Percentiles rank a stretch among this genome's conserved stretches.
phyloP scores from a whole-genome alignment of 1,140 invertebrate genomes.

The Atta colombica region DNA sequence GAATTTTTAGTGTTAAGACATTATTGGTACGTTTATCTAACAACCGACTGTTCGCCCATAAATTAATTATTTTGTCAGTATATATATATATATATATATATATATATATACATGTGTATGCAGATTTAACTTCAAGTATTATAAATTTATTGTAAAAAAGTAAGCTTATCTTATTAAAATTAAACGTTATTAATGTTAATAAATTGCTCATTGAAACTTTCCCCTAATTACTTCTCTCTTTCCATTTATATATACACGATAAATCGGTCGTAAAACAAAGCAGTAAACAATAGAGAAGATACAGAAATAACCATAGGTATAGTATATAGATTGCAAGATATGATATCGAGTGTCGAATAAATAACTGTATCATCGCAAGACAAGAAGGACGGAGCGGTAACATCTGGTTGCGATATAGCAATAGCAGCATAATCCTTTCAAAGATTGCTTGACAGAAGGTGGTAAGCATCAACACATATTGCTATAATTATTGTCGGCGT shows the following conservation, averaged over 20 bases:
- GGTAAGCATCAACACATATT: constrained; percentile 83
- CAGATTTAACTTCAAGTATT: not conserved
- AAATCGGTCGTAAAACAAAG: constrained; percentile 15
- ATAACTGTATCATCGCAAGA: constrained; percentile 83
- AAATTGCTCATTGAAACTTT: constrained; percentile 8
- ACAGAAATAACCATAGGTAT: constrained; percentile 36
- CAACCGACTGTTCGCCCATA: constrained; percentile 6
- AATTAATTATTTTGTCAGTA: no score
- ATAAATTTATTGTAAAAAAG: not conserved
- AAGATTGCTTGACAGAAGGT: constrained; percentile 75
- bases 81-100: not conserved
- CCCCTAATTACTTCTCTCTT: not conserved
- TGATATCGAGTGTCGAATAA: constrained; percentile 81
- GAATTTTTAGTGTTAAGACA: not conserved
- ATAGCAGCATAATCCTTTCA: constrained; percentile 67
- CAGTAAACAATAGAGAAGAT: constrained; percentile 23
- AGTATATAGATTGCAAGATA: constrained; percentile 77
- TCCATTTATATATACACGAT: not conserved
- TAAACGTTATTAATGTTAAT: not conserved
- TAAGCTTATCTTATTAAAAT: not conserved
- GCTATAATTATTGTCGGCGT: constrained; percentile 86
- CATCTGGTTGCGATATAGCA: constrained; percentile 73
- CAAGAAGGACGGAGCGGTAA: constrained; percentile 72
- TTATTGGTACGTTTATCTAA: constrained; percentile 21
- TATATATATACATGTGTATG: not conserved